Percentiles rank a stretch among this genome's conserved stretches.
Conservation (phyloP, 2,797 vertebrate genomes). For the Sebastolobus altivelis region DNA sequence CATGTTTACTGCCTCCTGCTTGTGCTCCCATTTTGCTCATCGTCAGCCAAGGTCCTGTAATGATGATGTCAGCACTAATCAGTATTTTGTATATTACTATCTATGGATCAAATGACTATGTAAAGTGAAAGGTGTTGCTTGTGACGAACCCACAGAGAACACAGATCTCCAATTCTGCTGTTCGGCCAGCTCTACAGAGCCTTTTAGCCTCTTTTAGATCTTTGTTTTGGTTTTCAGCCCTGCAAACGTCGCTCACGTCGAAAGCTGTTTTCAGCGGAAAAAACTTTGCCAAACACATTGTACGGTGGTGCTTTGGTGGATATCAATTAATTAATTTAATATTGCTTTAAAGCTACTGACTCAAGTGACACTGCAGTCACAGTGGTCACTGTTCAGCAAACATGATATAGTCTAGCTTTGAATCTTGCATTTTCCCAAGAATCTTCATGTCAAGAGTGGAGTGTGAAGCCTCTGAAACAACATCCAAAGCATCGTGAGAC, state of each 20-base stretch:
- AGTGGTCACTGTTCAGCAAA: not conserved
- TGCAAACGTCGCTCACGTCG: not conserved
- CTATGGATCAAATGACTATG: not conserved
- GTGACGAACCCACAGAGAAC: too few species aligned
- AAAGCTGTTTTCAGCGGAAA: not conserved
- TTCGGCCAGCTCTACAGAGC: not conserved
- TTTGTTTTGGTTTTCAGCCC: not conserved
- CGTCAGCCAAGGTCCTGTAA: not conserved
- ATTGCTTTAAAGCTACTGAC: constrained; percentile 1
- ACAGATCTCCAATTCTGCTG: too few species aligned
- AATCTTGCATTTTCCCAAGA: constrained; percentile 15
- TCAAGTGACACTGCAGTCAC: not conserved
- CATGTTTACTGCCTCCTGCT: too few species aligned
- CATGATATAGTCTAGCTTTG: not conserved
- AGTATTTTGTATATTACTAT: not conserved
- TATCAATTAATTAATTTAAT: not conserved
- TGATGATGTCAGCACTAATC: too few species aligned
- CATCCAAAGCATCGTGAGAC: constrained; percentile 42
- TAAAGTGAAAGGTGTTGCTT: not conserved
- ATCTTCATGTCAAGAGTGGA: constrained; percentile 24
- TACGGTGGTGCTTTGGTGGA: not conserved
- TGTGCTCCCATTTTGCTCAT: too few species aligned
- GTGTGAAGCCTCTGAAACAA: constrained; percentile 40
- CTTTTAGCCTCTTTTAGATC: not conserved
- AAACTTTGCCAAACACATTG: not conserved